Evolutionary conservation across 2,888 invertebrate genomes (phyloP).

Genomic region (Leptopilina myrica): DNA sequence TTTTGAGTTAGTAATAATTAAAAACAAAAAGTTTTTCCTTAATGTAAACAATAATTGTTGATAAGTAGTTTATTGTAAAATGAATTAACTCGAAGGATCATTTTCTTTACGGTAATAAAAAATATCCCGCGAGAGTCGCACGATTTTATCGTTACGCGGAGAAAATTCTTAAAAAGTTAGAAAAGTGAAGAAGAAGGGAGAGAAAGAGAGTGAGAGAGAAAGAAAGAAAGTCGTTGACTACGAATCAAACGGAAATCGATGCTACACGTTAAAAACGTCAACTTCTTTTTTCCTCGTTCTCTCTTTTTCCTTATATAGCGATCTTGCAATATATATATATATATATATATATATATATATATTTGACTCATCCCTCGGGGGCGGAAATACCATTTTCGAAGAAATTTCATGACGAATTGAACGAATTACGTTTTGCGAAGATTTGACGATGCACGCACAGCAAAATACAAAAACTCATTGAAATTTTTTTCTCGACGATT

Average conservation of each 20-base stretch:
- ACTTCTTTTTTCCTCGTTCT: conserved; percentile 40
- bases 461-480: conserved; percentile 31
- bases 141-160: conserved; percentile 13
- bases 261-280: conserved; percentile 46
- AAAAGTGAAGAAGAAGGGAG: not conserved
- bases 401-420: conserved; percentile 44
- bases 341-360: conserved; percentile 15
- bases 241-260: conserved; percentile 49
- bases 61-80: too few relatives aligned
- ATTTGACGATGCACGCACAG: conserved; percentile 37
- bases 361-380: conserved; percentile 21
- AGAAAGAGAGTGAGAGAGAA: not conserved
- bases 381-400: conserved; percentile 34
- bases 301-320: too few relatives aligned
- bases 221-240: conserved; percentile 41
- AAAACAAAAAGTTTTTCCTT: too few relatives aligned
- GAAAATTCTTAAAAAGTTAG: conserved; percentile 38
- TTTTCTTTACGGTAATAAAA: conserved; percentile 32
- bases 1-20: too few relatives aligned
- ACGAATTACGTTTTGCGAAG: conserved; percentile 28
- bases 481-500: conserved; percentile 28
- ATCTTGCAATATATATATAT: not conserved
- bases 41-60: too few relatives aligned
- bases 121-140: conserved; percentile 35
- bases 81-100: not conserved